phyloP scores from a whole-genome alignment of 2,113 vertebrate genomes.

The Pangasianodon hypophthalmus region DNA sequence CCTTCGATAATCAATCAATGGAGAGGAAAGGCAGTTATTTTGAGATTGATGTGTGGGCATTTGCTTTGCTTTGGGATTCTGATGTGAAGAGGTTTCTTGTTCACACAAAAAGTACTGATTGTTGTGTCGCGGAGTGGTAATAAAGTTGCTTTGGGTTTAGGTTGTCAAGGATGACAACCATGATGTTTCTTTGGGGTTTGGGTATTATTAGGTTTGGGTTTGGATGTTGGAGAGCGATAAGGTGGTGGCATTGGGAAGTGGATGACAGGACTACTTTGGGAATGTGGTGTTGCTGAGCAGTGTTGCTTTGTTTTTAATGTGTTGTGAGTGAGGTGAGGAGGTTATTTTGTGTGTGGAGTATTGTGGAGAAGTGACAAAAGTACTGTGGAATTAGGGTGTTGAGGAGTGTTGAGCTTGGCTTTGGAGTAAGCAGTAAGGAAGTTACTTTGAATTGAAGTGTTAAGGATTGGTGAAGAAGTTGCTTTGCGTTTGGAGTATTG shows the following conservation, averaged over 20 bases:
- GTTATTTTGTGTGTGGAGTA: no score
- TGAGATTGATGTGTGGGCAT: not conserved
- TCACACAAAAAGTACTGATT: no score
- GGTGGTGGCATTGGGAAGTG: not conserved
- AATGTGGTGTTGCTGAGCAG: not conserved
- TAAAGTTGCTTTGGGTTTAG: not conserved
- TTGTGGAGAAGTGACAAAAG: no score
- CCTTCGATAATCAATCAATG: not conserved
- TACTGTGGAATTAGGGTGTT: no score
- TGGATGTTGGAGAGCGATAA: not conserved
- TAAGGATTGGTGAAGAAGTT: not conserved
- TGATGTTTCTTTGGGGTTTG: not conserved
- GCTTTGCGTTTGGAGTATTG: not conserved
- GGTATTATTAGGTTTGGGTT: not conserved
- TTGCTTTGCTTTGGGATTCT: not conserved
- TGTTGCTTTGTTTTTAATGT: no score
- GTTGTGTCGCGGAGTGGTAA: no score
- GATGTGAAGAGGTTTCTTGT: not conserved
- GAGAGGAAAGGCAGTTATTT: not conserved
- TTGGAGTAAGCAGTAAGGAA: no score
- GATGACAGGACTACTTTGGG: not conserved
- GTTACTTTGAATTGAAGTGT: not conserved
- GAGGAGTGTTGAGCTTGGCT: no score
- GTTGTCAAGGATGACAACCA: not conserved
- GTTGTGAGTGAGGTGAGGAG: no score